Evolutionary conservation across 2,888 invertebrate genomes (phyloP), one percentile per base, ranked within the genome.

Genomic region (Pyrrhia umbra): DNA sequence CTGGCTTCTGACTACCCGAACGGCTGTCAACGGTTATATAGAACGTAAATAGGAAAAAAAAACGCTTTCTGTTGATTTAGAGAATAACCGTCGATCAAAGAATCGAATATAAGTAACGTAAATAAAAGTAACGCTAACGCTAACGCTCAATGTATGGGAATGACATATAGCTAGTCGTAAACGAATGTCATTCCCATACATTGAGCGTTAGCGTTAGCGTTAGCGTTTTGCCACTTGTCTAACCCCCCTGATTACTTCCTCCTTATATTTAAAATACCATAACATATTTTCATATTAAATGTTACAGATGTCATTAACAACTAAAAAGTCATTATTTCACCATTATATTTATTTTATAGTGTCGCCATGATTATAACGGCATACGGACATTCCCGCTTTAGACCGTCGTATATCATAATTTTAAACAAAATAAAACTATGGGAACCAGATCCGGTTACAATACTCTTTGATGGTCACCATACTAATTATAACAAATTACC

Each of bases 401-500:
- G 68, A 68, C 50, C 42, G 59, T 61, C 76, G 64, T 84, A 63
- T 61, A 81, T 85, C 82, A 86, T 80, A 81, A 82, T 83, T 81
- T 81, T 74, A 76, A 73, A 79, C 75, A 59, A 83, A 83, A 84
- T 83, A 81, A 83, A 82, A 85, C 76, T 79, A 81, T 78, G 75
- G 66, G 65, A 66, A 75, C 52, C 63, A 82, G 76, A 82, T 85
- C 85, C 85, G 84, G 86, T 78, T 75, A 69, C 79, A 80, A 79
- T 80, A 80, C 72, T 70, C 88, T 92, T 91, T 91, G 90, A 91
- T 86, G 82, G 70, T 75, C 69, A 79, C 75, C 72, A 73, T 72
- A 81, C 85, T 92, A 92, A 94, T 92, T 91, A 92, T 90, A 90
- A 93, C 90, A 90, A 92, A 92, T 92, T 86, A 85, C 88, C 84